Evolutionary conservation across 2,888 invertebrate genomes (phyloP).

Genomic region (Acleris laterana): DNA sequence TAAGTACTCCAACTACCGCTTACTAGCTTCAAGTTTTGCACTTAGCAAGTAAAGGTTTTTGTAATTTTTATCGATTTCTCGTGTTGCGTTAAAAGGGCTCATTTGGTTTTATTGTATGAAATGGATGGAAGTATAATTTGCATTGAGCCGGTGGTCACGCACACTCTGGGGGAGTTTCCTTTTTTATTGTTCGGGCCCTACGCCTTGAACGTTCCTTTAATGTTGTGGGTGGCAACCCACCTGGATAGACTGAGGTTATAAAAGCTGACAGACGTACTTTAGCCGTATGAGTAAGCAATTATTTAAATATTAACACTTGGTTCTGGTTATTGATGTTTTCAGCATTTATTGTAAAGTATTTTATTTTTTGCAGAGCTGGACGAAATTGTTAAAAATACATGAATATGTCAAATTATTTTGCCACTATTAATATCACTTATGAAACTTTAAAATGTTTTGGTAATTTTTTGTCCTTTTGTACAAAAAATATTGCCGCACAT

Average conservation of each 20-base stretch:
- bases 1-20: background rate
- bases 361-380: background rate
- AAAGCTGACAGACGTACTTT: constrained; percentile 34
- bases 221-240: constrained; percentile 57
- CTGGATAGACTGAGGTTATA: constrained; percentile 39
- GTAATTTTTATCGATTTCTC: constrained; percentile 77
- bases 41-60: constrained; percentile 43
- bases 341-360: background rate
- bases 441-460: no score
- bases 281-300: constrained; percentile 28
- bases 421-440: no score
- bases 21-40: constrained; percentile 23
- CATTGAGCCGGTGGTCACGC: constrained; percentile 81
- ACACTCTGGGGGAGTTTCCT: constrained; percentile 65
- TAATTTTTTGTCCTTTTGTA: no score
- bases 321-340: background rate
- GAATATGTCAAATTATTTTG: no score
- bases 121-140: constrained; percentile 81
- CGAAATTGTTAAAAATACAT: background rate
- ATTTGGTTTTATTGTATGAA: constrained; percentile 82
- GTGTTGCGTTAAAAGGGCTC: constrained; percentile 82
- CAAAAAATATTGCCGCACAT: no score
- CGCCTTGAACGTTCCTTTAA: constrained; percentile 68
- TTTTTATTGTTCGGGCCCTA: constrained; percentile 73
- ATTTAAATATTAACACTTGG: constrained; percentile 11